Base-by-base conservation (phyloP, 2,113 vertebrate species). In the Asarcornis scutulata region DNA sequence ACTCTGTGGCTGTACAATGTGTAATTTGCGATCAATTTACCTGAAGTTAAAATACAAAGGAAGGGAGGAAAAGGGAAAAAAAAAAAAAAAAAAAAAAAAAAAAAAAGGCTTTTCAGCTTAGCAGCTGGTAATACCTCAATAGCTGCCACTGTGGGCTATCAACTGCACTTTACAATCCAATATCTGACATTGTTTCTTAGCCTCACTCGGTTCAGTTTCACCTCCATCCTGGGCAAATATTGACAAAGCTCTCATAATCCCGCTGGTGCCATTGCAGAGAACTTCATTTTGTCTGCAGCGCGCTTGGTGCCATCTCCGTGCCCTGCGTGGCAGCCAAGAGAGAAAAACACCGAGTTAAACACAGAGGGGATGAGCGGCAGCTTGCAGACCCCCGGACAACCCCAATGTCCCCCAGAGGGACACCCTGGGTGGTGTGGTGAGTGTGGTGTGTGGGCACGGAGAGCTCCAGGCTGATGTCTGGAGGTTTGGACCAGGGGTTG, bases 151-250 rank as follows among this genome's bases (percentile, higher is more conserved):
- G 1, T 1, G 32, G 50, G 66, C 68, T 63, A 7, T 53, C 86
- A 59, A 13, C 0, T 1, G 62, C 53, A 8, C 23, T 74, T 77
- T 60, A 58, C 42, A 46, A 2, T 12, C 71, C 72, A 31, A 4
- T 7, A 56, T 1, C 67, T 52, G 82, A 64, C 40, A 20, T 22
- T 4, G 26, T 72, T 91, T 94, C 62, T 63, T 50, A 75, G 66
- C 38, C 62, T 88, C 44, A 5, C 56, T 91, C 36, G 15, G 52
- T 81, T 90, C 91, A 34, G 36, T 80, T 81, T 71, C 83, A 84
- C 80, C 91, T 93, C 86, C 74, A 9, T 75, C 48, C 73, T 60
- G 86, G 80, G 58, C 66, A 95, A 91, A 95, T 68, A 60, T 81
- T 94, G 86, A 56, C 60, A 63, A 17, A 75, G 44, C 52, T 40